phyloP scores from a whole-genome alignment of 2,797 vertebrate genomes.

The Syncerus caffer region DNA sequence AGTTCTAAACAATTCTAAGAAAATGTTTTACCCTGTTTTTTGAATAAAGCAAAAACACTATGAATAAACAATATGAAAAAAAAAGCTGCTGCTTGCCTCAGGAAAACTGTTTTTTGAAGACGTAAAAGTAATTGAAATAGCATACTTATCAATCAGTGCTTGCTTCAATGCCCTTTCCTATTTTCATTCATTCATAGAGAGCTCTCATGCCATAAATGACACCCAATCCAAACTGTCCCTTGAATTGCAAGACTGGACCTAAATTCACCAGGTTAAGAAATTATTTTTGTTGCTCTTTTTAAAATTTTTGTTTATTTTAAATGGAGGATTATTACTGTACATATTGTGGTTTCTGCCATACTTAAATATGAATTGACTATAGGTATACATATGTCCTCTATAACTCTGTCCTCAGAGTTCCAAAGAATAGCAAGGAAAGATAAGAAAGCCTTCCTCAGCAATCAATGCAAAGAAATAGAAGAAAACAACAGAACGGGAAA shows the following conservation, averaged over 20 bases:
- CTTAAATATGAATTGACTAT: background rate
- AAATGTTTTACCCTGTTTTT: background rate
- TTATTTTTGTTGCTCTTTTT: background rate
- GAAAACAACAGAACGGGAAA: too few relatives aligned
- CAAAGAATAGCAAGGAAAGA: too few relatives aligned
- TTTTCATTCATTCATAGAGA: rapidly evolving
- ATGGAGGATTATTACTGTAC: background rate
- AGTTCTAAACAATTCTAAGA: background rate
- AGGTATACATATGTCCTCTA: background rate
- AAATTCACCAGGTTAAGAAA: background rate
- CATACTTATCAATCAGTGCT: background rate
- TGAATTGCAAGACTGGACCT: background rate
- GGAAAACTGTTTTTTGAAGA: background rate
- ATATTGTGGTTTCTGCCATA: background rate
- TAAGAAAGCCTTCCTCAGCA: too few relatives aligned
- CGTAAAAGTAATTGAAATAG: background rate
- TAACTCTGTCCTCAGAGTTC: background rate
- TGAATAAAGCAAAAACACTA: background rate
- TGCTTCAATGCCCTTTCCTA: background rate
- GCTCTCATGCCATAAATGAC: background rate
- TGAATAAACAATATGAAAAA: background rate
- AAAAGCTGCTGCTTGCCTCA: background rate
- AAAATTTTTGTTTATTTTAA: background rate
- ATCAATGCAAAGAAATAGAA: too few relatives aligned
- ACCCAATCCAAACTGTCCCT: background rate